These are phyloP conservation scores for Pempheris klunzingeri DNA, from an alignment of 2,797 vertebrate species.

Conservation along the genomic window DNA sequence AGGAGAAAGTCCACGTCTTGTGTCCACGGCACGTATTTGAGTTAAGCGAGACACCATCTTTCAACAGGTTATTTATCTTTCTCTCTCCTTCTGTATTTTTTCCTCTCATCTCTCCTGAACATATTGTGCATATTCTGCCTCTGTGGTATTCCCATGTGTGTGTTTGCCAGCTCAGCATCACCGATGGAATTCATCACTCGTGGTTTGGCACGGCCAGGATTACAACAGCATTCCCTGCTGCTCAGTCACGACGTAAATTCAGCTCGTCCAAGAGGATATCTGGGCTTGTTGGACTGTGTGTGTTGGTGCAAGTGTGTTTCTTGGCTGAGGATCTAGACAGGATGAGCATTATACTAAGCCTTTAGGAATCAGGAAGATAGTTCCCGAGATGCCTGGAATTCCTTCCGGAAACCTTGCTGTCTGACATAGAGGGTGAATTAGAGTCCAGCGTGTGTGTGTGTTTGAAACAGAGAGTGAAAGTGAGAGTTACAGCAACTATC, in stretches of 20 bases:
- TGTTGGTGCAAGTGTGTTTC: conserved; percentile 56
- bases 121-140: conserved; percentile 54
- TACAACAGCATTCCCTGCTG: conserved; percentile 72
- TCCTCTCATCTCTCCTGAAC: conserved; percentile 15
- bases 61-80: conserved; percentile 42
- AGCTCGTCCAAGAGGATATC: conserved; percentile 60
- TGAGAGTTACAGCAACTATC: conserved; percentile 62
- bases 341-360: conserved; percentile 74
- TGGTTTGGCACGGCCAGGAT: conserved; percentile 55
- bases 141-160: conserved; percentile 50
- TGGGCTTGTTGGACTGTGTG: conserved; percentile 40
- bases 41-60: conserved; percentile 40
- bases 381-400: conserved; percentile 78
- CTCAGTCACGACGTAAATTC: conserved; percentile 71
- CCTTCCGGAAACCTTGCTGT: conserved; percentile 79
- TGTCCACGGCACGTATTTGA: conserved; percentile 20
- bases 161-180: conserved; percentile 71
- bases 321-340: conserved; percentile 74
- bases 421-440: conserved; percentile 74
- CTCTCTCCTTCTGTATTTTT: conserved; percentile 6
- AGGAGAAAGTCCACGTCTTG: conserved; percentile 31
- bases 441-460: conserved; percentile 52
- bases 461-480: conserved; percentile 54
- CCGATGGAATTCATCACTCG: conserved; percentile 59
- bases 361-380: conserved; percentile 79